Conservation (phyloP, 2,797 vertebrate genomes). For the Squalus acanthias region DNA sequence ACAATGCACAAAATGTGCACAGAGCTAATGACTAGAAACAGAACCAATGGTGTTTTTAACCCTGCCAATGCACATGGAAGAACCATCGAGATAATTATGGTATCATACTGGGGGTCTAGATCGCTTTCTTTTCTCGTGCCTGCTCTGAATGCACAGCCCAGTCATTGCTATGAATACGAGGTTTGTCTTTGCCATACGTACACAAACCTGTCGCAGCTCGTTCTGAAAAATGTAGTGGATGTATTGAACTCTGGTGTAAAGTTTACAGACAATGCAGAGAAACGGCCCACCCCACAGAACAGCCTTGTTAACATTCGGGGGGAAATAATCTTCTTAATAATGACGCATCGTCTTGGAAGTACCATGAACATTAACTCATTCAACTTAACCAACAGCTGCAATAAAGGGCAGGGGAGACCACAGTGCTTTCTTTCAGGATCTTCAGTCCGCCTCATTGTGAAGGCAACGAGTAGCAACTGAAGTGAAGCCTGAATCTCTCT, state of each 20-base stretch:
- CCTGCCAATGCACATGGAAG: conserved; percentile 13
- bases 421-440: conserved; percentile 24
- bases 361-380: conserved; percentile 1
- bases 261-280: conserved; percentile 29
- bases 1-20: conserved; percentile 6
- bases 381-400: conserved; percentile 28
- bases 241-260: conserved; percentile 6
- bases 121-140: not conserved
- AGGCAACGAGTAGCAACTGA: conserved; percentile 3
- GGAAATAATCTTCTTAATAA: conserved; percentile 19
- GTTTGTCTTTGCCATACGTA: not conserved
- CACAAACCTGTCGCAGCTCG: not conserved
- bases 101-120: conserved; percentile 1
- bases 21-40: not conserved
- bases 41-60: not conserved
- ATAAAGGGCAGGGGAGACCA: conserved; percentile 27
- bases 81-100: not conserved
- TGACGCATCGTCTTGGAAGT: not conserved
- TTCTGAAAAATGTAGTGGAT: conserved; percentile 3
- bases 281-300: not conserved
- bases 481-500: conserved; percentile 8
- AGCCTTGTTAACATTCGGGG: not conserved
- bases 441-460: conserved; percentile 25
- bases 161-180: not conserved
- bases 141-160: conserved; percentile 4